Evolutionary conservation across 2,113 vertebrate genomes (phyloP).

Genomic region (Petrocephalus microphthalmus): DNA sequence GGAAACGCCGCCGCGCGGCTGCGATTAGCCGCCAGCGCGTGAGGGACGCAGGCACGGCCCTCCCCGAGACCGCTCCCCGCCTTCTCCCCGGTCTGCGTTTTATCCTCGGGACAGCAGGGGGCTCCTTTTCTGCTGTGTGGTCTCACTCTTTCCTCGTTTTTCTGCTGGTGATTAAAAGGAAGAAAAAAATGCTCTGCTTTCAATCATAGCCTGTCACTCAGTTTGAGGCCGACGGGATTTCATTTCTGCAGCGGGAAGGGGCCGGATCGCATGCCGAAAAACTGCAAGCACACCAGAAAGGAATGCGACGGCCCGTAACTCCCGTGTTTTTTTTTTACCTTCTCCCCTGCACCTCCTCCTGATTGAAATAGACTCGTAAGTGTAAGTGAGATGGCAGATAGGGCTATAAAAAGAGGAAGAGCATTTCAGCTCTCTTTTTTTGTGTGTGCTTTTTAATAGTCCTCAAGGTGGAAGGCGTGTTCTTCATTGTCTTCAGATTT

Average conservation of each 20-base stretch:
- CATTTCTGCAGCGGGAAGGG: neutral
- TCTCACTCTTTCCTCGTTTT: neutral
- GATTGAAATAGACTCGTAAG: conserved; percentile 51
- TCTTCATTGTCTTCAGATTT: neutral
- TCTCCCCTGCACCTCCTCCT: conserved; percentile 60
- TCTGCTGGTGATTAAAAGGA: neutral
- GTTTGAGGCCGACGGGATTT: neutral
- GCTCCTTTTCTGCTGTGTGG: neutral
- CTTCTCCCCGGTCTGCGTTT: neutral
- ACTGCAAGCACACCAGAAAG: conserved; percentile 2
- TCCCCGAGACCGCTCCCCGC: neutral
- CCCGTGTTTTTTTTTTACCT: conserved; percentile 27
- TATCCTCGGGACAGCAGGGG: neutral
- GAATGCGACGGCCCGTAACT: neutral
- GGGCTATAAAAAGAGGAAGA: neutral
- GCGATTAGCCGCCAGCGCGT: too few relatives aligned
- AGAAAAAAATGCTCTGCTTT: conserved; percentile 8
- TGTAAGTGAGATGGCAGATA: neutral
- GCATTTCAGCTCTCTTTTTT: neutral
- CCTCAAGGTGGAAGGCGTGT: neutral
- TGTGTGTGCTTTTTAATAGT: neutral
- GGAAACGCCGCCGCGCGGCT: too few relatives aligned
- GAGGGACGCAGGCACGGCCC: too few relatives aligned
- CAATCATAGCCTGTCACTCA: conserved; percentile 11
- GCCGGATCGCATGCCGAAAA: neutral